Evolutionary conservation across 2,888 invertebrate species (phyloP).

Genomic region (Germaria angustata): DNA sequence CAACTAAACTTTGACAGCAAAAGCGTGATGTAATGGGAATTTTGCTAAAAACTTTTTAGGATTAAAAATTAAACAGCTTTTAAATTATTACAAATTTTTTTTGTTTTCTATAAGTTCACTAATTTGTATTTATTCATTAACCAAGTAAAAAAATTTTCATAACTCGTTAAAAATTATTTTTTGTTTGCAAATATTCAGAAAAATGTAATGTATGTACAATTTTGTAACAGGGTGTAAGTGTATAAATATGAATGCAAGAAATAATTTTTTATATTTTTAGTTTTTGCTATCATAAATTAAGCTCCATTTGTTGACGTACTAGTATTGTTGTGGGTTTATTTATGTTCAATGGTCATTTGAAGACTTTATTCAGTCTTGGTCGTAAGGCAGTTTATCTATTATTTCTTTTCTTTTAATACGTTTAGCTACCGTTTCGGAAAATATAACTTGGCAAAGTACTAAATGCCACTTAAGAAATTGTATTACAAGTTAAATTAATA

Average conservation of each 20-base stretch:
- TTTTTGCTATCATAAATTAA: conserved; percentile 19
- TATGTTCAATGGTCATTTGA: conserved; percentile 46
- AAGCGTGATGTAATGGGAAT: too few relatives aligned
- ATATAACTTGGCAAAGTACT: conserved; percentile 1
- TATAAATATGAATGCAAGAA: background rate
- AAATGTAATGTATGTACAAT: too few relatives aligned
- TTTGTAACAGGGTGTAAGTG: too few relatives aligned
- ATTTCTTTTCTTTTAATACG: background rate
- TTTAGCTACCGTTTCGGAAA: conserved; percentile 8
- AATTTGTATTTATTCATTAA: too few relatives aligned
- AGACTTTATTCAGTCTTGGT: conserved; percentile 38
- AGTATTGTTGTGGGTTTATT: conserved; percentile 8
- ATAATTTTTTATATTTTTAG: conserved; percentile 9
- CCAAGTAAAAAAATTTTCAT: too few relatives aligned
- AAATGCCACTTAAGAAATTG: conserved; percentile 43
- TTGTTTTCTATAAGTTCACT: too few relatives aligned
- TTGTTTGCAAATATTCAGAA: too few relatives aligned
- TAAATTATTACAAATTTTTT: too few relatives aligned
- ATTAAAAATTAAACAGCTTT: too few relatives aligned
- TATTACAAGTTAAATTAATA: conserved; percentile 30
- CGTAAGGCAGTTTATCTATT: conserved; percentile 10
- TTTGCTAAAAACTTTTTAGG: too few relatives aligned
- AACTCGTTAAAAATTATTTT: too few relatives aligned
- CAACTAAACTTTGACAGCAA: too few relatives aligned
- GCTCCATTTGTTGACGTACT: background rate